These are phyloP conservation scores for Tragelaphus imberbis DNA, from an alignment of 2,113 vertebrate genomes.

Conservation along the genomic window DNA sequence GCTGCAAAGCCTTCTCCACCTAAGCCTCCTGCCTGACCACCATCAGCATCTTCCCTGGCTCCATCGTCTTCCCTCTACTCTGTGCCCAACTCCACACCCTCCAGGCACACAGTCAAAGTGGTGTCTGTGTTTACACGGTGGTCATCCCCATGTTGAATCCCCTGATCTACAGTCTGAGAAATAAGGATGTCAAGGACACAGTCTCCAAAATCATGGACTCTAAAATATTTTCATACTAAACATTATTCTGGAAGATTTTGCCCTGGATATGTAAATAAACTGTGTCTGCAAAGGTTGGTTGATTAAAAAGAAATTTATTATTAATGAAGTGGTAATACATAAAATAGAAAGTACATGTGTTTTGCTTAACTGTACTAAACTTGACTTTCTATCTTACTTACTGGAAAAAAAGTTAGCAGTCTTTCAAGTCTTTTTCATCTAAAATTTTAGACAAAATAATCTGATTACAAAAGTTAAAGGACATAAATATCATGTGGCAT, in stretches of 20 bases:
- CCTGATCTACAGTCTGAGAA: no score
- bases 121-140: rapidly evolving
- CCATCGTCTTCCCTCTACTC: no score
- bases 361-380: neutral
- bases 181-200: neutral
- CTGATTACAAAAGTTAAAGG: neutral
- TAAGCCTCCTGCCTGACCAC: neutral
- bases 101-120: no score
- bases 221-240: neutral
- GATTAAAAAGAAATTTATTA: neutral
- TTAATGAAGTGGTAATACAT: neutral
- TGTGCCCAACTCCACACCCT: no score
- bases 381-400: neutral
- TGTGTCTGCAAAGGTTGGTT: neutral
- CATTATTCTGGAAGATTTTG: neutral
- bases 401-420: neutral
- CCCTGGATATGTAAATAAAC: neutral
- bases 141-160: no score
- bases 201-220: neutral
- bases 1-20: neutral
- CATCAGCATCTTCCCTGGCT: neutral
- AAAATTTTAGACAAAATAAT: neutral
- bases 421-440: neutral
- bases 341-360: neutral
- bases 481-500: neutral